Evolutionary conservation across 2,113 vertebrate genomes (phyloP), one percentile per base, ranked within the genome.

Genomic region (Nothoprocta pentlandii): DNA sequence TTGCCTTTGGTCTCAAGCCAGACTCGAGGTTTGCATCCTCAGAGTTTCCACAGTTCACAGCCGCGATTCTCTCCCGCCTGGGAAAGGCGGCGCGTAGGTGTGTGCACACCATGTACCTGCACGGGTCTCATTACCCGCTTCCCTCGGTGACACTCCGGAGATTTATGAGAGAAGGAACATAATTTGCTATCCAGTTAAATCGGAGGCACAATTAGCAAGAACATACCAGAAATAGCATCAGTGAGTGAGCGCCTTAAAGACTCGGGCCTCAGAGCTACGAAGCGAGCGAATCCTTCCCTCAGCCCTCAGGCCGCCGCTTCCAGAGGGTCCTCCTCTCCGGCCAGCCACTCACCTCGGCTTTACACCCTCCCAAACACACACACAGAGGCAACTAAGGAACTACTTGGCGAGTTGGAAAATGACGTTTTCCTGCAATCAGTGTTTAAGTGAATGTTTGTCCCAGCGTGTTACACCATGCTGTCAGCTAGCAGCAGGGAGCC

Each of bases 391-490:
- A 88, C 79, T 64, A 19, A 61, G 73, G 61, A 92, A 94, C 80
- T 20, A 54, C 91, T 92, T 80, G 90, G 96, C 20, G 91, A 89
- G 89, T 34, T 96, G 67, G 53, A 96, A 96, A 97, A 97, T 97
- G 97, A 97, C 97, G 96, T 97, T 98, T 97, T 91, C 94, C 96
- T 93, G 97, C 98, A 98, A 98, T 98, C 98, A 98, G 97, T 46
- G 97, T 97, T 97, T 98, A 98, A 98, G 98, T 98, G 98, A 97
- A 97, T 98, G 98, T 98, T 98, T 98, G 98, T 98, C 97, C 98
- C 98, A 89, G 95, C 90, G 96, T 97, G 97, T 92, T 98, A 97
- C 96, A 94, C 97, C 97, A 98, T 56, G 97, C 98, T 98, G 98
- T 97, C 98, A 98, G 97, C 95, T 80, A 98, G 94, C 98, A 97